Evolutionary conservation across 2,797 vertebrate species (phyloP).

Genomic region (Peromyscus attwateri): DNA sequence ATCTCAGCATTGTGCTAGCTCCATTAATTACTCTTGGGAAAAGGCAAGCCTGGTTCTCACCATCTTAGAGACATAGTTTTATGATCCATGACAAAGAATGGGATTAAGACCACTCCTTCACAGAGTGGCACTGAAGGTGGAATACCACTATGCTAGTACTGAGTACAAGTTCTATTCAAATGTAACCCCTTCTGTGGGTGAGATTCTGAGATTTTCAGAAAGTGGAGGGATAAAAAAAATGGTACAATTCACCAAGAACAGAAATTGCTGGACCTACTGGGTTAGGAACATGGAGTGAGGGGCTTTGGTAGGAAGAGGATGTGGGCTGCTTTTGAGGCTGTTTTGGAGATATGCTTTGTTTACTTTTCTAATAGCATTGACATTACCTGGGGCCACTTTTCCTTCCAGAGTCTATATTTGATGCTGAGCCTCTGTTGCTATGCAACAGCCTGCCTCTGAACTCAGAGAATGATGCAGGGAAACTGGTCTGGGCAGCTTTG

Average conservation of each 20-base stretch:
- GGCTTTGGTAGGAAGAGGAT: neutral
- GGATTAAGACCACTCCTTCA: neutral
- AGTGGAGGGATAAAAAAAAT: neutral
- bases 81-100: neutral
- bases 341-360: constrained; percentile 41
- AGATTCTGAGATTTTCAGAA: neutral
- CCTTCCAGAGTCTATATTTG: constrained; percentile 37
- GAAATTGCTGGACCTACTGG: neutral
- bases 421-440: constrained; percentile 45
- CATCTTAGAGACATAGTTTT: neutral
- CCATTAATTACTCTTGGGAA: neutral
- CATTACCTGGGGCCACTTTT: constrained; percentile 20
- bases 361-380: neutral
- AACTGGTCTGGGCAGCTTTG: neutral
- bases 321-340: neutral
- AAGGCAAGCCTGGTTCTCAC: neutral
- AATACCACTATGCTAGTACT: neutral
- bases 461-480: constrained; percentile 38
- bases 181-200: neutral
- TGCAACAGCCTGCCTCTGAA: constrained; percentile 61
- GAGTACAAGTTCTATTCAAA: neutral
- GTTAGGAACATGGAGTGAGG: neutral
- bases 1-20: neutral
- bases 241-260: neutral
- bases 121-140: neutral